These are phyloP conservation scores for Heterodera schachtii DNA, from an alignment of 1,140 invertebrate species.

Conservation along the genomic window DNA sequence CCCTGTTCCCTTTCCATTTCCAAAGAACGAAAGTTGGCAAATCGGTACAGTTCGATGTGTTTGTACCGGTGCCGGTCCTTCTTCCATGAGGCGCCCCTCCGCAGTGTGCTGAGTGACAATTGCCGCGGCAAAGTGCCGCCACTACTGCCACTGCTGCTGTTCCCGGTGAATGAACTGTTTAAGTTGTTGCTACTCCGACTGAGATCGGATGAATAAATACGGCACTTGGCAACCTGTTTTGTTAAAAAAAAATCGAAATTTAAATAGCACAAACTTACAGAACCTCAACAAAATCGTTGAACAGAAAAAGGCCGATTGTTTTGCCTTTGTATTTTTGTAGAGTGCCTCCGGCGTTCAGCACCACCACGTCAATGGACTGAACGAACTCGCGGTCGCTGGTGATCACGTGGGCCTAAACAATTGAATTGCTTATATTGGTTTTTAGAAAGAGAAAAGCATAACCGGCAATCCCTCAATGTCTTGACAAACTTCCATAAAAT, in stretches of 20 bases:
- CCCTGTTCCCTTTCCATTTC: conserved; percentile 25
- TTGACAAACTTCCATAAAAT: conserved; percentile 42
- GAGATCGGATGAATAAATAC: conserved; percentile 23
- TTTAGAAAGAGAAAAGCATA: neutral
- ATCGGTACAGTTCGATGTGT: conserved; percentile 29
- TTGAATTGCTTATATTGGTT: conserved; percentile 12
- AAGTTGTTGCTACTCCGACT: conserved; percentile 21
- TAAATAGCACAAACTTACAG: neutral
- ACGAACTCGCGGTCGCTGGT: conserved; percentile 36
- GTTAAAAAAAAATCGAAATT: neutral
- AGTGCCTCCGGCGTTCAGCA: conserved; percentile 36
- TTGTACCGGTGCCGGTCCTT: conserved; percentile 42
- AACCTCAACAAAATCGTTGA: conserved; percentile 47
- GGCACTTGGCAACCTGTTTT: conserved; percentile 37
- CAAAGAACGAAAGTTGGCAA: conserved; percentile 35
- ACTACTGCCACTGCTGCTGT: conserved; percentile 21
- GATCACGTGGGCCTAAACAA: conserved; percentile 34
- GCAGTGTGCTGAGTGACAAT: conserved; percentile 36
- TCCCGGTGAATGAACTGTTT: conserved; percentile 22
- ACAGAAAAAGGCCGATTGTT: conserved; percentile 39
- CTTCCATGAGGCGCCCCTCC: conserved; percentile 26
- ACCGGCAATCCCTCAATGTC: conserved; percentile 45
- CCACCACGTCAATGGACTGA: conserved; percentile 38
- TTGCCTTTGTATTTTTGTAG: conserved; percentile 44
- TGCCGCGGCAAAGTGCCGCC: conserved; percentile 36